These are phyloP conservation scores for Palythoa grandis DNA, from an alignment of 92 coral and sea anemone species.

Conservation along the genomic window DNA sequence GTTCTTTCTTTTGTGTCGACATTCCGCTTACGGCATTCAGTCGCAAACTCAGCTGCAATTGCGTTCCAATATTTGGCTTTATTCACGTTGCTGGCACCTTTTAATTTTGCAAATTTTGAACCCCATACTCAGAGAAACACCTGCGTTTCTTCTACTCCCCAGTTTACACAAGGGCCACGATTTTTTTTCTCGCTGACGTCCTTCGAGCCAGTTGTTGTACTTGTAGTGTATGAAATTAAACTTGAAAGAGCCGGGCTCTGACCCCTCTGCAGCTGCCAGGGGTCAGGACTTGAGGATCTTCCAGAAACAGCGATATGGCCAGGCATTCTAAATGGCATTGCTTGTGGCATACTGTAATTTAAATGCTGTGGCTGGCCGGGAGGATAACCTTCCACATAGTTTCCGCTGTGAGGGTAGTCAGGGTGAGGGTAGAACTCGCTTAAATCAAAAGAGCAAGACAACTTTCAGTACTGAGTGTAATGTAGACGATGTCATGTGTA, in stretches of 20 bases:
- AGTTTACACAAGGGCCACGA: slow-evolving; percentile 28
- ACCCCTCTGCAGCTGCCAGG: slow-evolving; percentile 20
- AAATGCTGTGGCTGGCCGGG: slow-evolving; percentile 11
- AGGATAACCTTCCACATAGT: slow-evolving; percentile 20
- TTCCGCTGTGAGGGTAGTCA: slow-evolving; percentile 22
- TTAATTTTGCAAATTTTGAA: not conserved
- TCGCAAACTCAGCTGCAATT: slow-evolving; percentile 14
- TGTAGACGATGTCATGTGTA: slow-evolving; percentile 43
- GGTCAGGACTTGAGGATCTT: slow-evolving; percentile 19
- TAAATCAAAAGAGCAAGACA: slow-evolving; percentile 21
- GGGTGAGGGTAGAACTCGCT: slow-evolving; percentile 21
- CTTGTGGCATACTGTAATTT: slow-evolving; percentile 13
- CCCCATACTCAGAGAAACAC: slow-evolving; percentile 23
- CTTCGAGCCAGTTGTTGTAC: slow-evolving; percentile 17
- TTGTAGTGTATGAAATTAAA: slow-evolving; percentile 10
- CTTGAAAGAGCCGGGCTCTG: slow-evolving; percentile 14
- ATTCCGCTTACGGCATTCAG: slow-evolving; percentile 34
- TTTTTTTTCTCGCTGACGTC: slow-evolving; percentile 14
- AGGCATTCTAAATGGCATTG: slow-evolving; percentile 5
- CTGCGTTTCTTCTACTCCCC: slow-evolving; percentile 21
- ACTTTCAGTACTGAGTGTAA: slow-evolving; percentile 25
- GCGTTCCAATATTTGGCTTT: slow-evolving; percentile 13
- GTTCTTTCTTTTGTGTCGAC: too few species aligned
- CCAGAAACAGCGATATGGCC: slow-evolving; percentile 11
- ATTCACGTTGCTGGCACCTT: slow-evolving; percentile 24